A percentile compares a stretch with the other conserved stretches of the same genome.
Conservation (phyloP, 2,113 vertebrate species). For the Platichthys flesus region DNA sequence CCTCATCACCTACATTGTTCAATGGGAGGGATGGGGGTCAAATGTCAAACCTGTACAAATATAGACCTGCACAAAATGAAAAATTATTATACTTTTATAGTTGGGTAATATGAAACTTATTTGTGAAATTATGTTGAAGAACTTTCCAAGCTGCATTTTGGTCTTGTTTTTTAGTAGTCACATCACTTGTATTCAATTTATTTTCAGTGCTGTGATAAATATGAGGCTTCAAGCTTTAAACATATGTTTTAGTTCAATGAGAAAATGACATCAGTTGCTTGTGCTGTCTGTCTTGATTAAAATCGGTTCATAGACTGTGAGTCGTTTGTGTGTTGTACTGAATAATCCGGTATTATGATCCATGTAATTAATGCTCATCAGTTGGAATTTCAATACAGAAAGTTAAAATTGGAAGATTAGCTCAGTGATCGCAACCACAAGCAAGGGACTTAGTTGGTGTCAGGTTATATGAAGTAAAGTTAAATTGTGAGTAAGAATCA, state of each 20-base stretch:
- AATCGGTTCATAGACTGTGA: conserved; percentile 23
- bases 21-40: neutral
- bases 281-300: conserved; percentile 33
- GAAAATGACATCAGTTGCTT: conserved; percentile 1
- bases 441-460: no score
- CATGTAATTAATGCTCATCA: neutral
- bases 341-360: no score
- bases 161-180: conserved; percentile 7
- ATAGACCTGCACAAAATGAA: conserved; percentile 9
- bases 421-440: no score
- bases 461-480: no score
- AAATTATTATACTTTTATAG: conserved; percentile 8
- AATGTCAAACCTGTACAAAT: conserved; percentile 27
- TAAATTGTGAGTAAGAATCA: no score
- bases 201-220: conserved; percentile 29
- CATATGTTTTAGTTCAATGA: conserved; percentile 20
- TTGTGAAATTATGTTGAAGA: conserved; percentile 4
- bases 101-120: neutral
- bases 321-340: conserved; percentile 12
- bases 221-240: conserved; percentile 14
- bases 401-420: no score
- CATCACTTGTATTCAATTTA: conserved; percentile 5
- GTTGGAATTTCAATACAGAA: neutral
- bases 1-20: conserved; percentile 14
- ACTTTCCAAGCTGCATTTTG: conserved; percentile 12